phyloP scores from a whole-genome alignment of 1,140 invertebrate genomes.

The Homalodisca vitripennis region DNA sequence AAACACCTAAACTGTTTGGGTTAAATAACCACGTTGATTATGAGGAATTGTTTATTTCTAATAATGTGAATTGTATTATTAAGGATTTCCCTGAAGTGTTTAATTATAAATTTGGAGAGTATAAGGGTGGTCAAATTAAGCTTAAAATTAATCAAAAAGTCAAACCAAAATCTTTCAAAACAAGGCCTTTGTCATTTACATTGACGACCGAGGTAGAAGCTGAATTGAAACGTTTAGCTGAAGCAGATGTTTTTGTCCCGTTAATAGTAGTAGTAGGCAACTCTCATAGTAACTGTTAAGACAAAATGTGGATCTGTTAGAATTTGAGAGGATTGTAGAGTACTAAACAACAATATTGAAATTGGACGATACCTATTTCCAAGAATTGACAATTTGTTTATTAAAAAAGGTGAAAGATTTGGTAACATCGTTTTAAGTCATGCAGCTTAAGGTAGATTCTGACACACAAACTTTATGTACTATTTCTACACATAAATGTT shows the following conservation, averaged over 20 bases:
- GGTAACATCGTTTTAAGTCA: no score
- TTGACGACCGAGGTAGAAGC: neutral
- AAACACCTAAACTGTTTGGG: no score
- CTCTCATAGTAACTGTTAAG: no score
- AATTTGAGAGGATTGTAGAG: no score
- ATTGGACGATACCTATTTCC: no score
- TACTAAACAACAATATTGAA: no score
- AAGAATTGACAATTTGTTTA: no score
- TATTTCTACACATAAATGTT: no score
- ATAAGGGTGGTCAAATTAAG: neutral
- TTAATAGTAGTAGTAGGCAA: slow-evolving; percentile 42
- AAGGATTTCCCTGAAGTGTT: neutral
- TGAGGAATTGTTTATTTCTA: neutral
- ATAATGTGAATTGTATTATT: neutral
- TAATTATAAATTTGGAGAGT: neutral
- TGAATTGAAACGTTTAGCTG: slow-evolving; percentile 51
- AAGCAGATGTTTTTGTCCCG: slow-evolving; percentile 52
- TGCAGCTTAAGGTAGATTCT: no score
- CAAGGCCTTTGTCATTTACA: neutral
- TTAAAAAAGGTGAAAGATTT: no score
- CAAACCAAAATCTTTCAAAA: neutral
- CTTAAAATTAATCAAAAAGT: neutral
- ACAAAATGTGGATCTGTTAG: no score
- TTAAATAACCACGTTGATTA: neutral
- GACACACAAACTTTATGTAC: no score